phyloP scores from a whole-genome alignment of 2,113 vertebrate species.

The Capricornis sumatraensis region DNA sequence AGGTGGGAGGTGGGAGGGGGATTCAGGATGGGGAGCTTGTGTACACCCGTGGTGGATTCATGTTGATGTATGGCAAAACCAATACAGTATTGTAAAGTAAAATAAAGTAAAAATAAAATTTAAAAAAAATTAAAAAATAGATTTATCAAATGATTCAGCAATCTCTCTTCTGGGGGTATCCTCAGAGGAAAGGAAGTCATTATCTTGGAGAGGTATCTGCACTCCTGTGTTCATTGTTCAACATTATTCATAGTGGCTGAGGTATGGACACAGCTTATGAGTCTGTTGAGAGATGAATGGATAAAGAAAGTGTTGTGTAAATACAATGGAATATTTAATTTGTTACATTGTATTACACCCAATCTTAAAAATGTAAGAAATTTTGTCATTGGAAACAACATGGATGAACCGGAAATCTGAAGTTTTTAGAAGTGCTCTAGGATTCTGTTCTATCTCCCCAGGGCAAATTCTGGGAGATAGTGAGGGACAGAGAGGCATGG shows the following conservation, averaged over 20 bases:
- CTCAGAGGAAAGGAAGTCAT: background rate
- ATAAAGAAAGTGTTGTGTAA: background rate
- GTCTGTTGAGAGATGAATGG: background rate
- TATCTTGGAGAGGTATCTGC: background rate
- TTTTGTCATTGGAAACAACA: background rate
- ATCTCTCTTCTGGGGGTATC: background rate
- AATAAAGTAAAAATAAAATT: too few species aligned
- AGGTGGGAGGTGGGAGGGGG: too few species aligned
- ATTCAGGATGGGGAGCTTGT: too few species aligned
- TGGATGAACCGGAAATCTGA: background rate
- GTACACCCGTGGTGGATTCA: too few species aligned
- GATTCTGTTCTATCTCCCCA: background rate
- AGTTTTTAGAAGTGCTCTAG: background rate
- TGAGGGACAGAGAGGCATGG: background rate
- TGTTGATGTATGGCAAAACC: too few species aligned
- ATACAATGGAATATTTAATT: background rate
- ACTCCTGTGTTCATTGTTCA: background rate
- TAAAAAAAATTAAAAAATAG: background rate
- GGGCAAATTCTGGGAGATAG: background rate
- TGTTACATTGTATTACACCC: background rate
- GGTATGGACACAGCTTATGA: background rate
- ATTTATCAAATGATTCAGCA: background rate
- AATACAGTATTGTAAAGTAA: too few species aligned
- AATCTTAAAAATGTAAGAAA: background rate
- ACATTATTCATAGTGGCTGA: background rate